Conservation (phyloP, 2,888 invertebrate species). For the Epirrhoe tristata region DNA sequence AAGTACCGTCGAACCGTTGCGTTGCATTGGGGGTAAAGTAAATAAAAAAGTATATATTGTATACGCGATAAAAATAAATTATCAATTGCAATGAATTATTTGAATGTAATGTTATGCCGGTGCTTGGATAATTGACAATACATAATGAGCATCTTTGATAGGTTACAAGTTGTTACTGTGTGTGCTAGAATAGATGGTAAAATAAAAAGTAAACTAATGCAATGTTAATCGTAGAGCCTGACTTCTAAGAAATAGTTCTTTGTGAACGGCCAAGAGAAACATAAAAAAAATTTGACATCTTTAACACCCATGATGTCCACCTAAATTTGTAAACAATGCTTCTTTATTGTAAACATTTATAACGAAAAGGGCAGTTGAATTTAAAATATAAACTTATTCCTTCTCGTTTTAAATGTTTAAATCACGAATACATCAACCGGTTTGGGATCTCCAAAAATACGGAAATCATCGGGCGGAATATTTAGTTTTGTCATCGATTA, state of each 20-base stretch:
- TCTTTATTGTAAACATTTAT: background rate
- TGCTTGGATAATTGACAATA: slow-evolving; percentile 5
- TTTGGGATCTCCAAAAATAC: slow-evolving; percentile 78
- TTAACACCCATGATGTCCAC: slow-evolving; percentile 1
- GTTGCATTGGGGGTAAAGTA: slow-evolving; percentile 57
- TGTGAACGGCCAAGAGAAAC: slow-evolving; percentile 1
- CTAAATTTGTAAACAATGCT: slow-evolving; percentile 19
- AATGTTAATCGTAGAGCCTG: slow-evolving; percentile 5
- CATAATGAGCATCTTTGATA: background rate
- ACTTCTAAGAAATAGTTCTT: slow-evolving; percentile 9
- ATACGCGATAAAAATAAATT: slow-evolving; percentile 45
- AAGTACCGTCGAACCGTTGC: slow-evolving; percentile 50
- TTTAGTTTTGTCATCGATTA: slow-evolving; percentile 86
- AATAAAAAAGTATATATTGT: slow-evolving; percentile 48
- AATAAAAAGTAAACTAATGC: background rate
- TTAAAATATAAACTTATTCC: slow-evolving; percentile 21
- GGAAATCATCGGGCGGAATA: slow-evolving; percentile 85
- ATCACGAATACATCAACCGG: slow-evolving; percentile 48
- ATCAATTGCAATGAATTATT: slow-evolving; percentile 32
- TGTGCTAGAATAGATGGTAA: background rate
- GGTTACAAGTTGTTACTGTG: background rate
- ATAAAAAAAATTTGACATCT: slow-evolving; percentile 5
- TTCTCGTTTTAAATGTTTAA: slow-evolving; percentile 14
- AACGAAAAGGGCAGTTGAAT: background rate
- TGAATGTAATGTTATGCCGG: background rate